Evolutionary conservation across 1,140 invertebrate species (phyloP).

Genomic region (Pogonognathellus flavescens): DNA sequence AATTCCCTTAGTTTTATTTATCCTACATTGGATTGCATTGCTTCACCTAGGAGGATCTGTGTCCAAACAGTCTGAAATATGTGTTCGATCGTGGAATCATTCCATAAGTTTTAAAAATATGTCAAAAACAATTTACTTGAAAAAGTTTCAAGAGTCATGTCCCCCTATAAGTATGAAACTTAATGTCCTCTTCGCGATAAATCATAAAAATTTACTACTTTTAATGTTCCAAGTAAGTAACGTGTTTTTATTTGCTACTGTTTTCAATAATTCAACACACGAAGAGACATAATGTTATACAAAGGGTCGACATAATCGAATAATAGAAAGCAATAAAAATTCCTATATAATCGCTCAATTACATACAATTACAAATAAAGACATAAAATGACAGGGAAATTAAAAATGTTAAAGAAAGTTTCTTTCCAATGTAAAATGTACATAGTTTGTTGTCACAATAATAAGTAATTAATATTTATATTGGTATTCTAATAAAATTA

Average conservation of each 20-base stretch:
- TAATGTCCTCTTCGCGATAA: background rate
- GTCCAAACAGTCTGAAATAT: background rate
- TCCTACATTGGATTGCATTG: background rate
- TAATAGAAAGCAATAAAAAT: background rate
- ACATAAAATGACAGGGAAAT: too few species aligned
- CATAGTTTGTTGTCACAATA: too few species aligned
- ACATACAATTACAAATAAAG: too few species aligned
- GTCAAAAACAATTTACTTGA: background rate
- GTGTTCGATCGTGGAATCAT: background rate
- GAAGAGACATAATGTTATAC: background rate
- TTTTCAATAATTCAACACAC: background rate
- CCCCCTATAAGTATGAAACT: background rate
- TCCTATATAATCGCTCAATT: background rate
- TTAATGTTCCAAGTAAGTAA: background rate
- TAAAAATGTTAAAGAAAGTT: too few species aligned
- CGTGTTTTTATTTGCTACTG: background rate
- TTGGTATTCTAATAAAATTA: too few species aligned
- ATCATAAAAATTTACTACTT: background rate
- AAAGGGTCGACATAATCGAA: background rate
- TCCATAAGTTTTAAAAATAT: background rate
- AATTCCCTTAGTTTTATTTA: background rate
- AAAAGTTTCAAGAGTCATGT: conserved; percentile 23
- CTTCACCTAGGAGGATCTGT: background rate
- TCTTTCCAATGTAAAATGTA: too few species aligned
- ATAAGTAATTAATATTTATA: too few species aligned